Evolutionary conservation across 2,113 vertebrate genomes (phyloP).

Genomic region (Petroica traversi): DNA sequence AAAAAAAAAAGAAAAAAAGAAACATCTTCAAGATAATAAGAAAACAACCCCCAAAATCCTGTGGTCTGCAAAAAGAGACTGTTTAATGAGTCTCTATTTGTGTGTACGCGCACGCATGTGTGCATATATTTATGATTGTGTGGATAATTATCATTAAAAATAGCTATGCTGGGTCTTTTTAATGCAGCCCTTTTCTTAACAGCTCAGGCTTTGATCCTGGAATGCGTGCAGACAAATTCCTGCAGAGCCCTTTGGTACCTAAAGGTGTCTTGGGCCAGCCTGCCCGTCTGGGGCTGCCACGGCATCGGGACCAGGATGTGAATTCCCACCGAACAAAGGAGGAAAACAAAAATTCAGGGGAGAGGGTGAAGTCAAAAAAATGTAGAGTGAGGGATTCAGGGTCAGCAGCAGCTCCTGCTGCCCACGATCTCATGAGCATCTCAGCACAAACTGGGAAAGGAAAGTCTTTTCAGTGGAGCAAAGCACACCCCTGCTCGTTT

Average conservation of each 20-base stretch:
- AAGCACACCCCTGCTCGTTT: neutral
- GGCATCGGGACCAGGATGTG: neutral
- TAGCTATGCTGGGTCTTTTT: neutral
- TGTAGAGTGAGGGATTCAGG: neutral
- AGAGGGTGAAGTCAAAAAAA: neutral
- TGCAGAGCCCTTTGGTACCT: neutral
- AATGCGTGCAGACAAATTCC: neutral
- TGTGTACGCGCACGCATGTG: accelerated
- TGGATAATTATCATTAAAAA: slow-evolving; percentile 42
- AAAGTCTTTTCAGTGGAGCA: neutral
- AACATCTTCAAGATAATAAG: neutral
- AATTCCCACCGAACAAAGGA: neutral
- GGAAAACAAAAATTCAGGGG: neutral
- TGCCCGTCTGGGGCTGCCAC: neutral
- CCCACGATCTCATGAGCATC: neutral
- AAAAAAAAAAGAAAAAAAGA: neutral
- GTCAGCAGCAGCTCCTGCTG: neutral
- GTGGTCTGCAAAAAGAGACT: slow-evolving; percentile 20
- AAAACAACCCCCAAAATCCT: neutral
- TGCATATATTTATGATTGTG: slow-evolving; percentile 31
- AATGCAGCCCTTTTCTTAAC: neutral
- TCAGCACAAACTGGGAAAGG: neutral
- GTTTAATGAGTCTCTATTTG: slow-evolving; percentile 19
- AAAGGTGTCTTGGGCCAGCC: neutral
- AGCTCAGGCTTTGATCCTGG: slow-evolving; percentile 2